Evolutionary conservation across 2,797 vertebrate species (phyloP), one percentile per base, ranked within the genome.

Genomic region (Lophura swinhoii): DNA sequence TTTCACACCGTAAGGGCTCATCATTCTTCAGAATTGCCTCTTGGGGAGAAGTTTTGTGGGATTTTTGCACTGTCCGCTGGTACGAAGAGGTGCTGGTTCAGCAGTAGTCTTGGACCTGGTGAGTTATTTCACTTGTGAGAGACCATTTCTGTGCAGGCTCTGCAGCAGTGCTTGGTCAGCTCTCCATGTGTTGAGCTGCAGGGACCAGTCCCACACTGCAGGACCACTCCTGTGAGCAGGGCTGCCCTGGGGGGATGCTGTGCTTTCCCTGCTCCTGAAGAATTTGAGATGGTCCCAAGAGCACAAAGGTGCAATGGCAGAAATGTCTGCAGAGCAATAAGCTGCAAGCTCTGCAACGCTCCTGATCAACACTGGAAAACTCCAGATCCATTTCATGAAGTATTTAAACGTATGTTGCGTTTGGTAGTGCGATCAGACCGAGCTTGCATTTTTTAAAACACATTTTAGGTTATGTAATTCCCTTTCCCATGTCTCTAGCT

Each of bases 401-500:
- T 46, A 59, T 69, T 92, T 83, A 75, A 69, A 85, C 1, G 4
- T 60, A 37, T 79, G 68, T 58, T 31, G 1, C 24, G 24, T 80
- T 88, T 84, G 21, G 21, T 28, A 43, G 68, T 71, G 60, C 18
- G 44, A 67, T 87, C 84, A 79, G 48, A 16, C 28, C 60, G 9
- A 20, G 20, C 56, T 58, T 84, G 49, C 39, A 14, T 58, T 76
- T 92, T 92, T 86, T 11, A 76, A 70, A 88, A 66, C 53, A 39
- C 6, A 1, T 87, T 86, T 82, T 63, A 4, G n/a, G 76, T 90
- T 82, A 21, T 71, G 23, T 81, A 87, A 88, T 87, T 64, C 77
- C 62, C 37, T 88, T 68, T 83, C 87, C 83, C 81, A 31, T 74
- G 72, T 84, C 66, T 21, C 84, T 94, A 0, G 0, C 68, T 91